A percentile compares a stretch with the other conserved stretches of the same genome.
Conservation (phyloP, 2,888 invertebrate genomes). For the Cheilosia urbana region DNA sequence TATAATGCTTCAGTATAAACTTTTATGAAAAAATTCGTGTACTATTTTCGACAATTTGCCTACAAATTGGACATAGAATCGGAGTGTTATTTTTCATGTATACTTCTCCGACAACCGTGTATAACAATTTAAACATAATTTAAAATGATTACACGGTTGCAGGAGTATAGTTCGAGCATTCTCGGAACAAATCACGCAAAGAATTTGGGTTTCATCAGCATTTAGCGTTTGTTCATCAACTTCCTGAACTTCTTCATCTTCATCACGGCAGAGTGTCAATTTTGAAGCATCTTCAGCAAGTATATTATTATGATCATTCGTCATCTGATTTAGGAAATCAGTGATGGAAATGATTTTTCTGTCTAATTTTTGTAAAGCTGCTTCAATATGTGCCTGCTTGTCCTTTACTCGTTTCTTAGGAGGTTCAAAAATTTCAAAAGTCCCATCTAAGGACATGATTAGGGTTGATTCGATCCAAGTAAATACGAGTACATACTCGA, state of each 20-base stretch:
- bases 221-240: not conserved
- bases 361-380: no score
- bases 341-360: no score
- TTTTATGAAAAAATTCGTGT: not conserved
- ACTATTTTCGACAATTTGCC: not conserved
- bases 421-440: conserved; percentile 1
- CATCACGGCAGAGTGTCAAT: not conserved
- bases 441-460: not conserved
- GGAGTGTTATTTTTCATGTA: not conserved
- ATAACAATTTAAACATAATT: no score
- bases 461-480: no score
- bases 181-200: conserved; percentile 16
- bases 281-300: no score
- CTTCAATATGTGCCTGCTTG: not conserved
- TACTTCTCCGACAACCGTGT: no score
- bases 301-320: no score
- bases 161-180: conserved; percentile 18
- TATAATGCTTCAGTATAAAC: not conserved
- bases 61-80: conserved; percentile 2
- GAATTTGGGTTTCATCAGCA: conserved; percentile 6
- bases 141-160: no score
- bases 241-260: not conserved
- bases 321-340: no score
- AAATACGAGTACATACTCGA: no score
- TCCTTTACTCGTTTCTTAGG: conserved; percentile 10